These are phyloP conservation scores for Acrobasis suavella DNA, from an alignment of 2,888 invertebrate species.

Conservation along the genomic window DNA sequence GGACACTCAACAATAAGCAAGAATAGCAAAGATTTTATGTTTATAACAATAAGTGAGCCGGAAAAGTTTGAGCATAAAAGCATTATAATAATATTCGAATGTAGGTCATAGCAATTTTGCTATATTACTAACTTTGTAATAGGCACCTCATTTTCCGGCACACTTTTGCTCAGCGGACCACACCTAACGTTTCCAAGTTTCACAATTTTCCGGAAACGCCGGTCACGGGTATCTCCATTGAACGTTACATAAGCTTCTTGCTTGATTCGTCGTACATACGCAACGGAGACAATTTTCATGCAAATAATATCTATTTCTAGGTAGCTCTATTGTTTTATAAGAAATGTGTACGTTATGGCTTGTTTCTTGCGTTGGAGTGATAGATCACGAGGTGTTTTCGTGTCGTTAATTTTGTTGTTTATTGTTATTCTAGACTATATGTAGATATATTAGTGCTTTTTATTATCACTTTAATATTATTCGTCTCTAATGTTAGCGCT, in stretches of 20 bases:
- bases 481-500: too few species aligned
- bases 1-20: too few species aligned
- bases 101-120: background rate
- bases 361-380: background rate
- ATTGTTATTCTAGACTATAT: background rate
- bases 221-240: slow-evolving; percentile 6
- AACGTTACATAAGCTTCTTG: slow-evolving; percentile 7
- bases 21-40: too few species aligned
- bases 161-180: slow-evolving; percentile 8
- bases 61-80: too few species aligned
- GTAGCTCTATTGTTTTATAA: slow-evolving; percentile 21
- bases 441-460: too few species aligned
- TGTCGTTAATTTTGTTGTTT: background rate
- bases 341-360: background rate
- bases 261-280: slow-evolving; percentile 11
- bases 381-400: background rate
- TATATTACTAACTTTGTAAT: slow-evolving; percentile 1
- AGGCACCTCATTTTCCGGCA: slow-evolving; percentile 8
- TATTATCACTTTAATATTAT: too few species aligned
- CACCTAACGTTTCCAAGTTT: slow-evolving; percentile 5
- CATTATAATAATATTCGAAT: background rate
- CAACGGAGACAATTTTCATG: slow-evolving; percentile 33
- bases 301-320: slow-evolving; percentile 33
- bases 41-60: too few species aligned
- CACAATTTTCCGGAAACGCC: slow-evolving; percentile 21